Evolutionary conservation across 2,113 vertebrate species (phyloP), one percentile per base, ranked within the genome.

Genomic region (Petromus typicus): DNA sequence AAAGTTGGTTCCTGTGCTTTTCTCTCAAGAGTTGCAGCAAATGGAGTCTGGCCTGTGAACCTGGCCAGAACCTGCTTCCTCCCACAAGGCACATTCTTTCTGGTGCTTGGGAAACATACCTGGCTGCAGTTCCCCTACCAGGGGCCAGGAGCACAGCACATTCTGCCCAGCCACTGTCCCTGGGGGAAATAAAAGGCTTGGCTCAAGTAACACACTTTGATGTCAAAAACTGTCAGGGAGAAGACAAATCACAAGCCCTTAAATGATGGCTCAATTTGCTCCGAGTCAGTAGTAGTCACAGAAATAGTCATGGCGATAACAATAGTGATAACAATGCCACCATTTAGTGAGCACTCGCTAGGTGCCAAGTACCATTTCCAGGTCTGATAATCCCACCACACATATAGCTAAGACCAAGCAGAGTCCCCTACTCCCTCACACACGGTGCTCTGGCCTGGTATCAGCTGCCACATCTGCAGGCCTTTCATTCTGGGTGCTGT

Each of bases 51-150:
- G 54, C 32, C 79, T 59, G 0, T 20, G 43, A 80, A 71, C n/a
- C 34, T 37, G 59, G 83, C 93, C 73, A 76, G 88, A 56, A 51
- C 67, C 81, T 22, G 11, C 67, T 91, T 97, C 93, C 73, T 94
- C 91, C 95, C 91, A 91, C 51, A 57, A 93, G 79, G 95, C 91
- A 34, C 90, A 95, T 91, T 90, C 73, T 89, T 95, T 85, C 86
- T 91, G 67, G 91, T 18, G 71, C 75, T 95, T 91, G 64, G 86
- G 94, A 96, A 87, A 85, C 84, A 90, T n/a, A 96, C 93, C 93
- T 96, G 92, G 89, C 93, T 76, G 7, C 86, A 56, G 82, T 69
- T 69, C 92, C 63, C 66, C 76, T n/a, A 56, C 18, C 25, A 0
- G 0, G 11, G 61, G 94, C 91, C 86, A 89, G 96, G 69, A 69